Base-by-base conservation (phyloP, 2,888 invertebrate species). In the Steinernema scapterisci region DNA sequence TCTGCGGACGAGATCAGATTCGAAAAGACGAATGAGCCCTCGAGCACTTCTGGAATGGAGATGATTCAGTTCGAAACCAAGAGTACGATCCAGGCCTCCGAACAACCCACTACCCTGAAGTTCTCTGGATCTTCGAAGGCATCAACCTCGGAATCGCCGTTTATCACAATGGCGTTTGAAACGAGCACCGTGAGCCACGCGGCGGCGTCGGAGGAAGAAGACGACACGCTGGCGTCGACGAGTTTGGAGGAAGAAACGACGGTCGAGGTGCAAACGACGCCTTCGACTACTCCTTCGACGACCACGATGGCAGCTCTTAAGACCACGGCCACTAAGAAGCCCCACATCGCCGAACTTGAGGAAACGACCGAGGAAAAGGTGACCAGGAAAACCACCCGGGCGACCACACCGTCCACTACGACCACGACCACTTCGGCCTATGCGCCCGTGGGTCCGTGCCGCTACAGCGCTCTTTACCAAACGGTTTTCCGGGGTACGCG, bases 381-480 rank as follows among this genome's bases (percentile, higher is more conserved):
- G 21, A 31, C 73, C 0, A n/a, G 19, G 43, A 63, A 27, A 27
- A 73, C 63, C 56, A 63, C 73, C 3, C 21, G 21, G 43, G 21
- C 31, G 21, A 71, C 74, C n/a, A 38, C 27, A 7, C 70, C 31
- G 1, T 7, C 48, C 7, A 72, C 72, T 0, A 63, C 63, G 72
- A 72, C 72, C 11, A 63, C 63, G 56, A n/a, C 48, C 3, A 73
- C 46, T 27, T 75, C 77, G n/a, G 77, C 74, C 19, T 85, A 85
- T 52, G 82, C 81, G 51, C 79, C 83, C 56, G 84, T 81, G 9
- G 87, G 85, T 19, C 79, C 81, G 27, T 86, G 86, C 70, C 82
- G 82, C 11, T 85, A 85, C 74, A 82, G 82, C 23, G 86, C 86
- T 21, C 78, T 87, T 27, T 86, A 86, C 56, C 85, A 86, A 71